Percentiles rank a stretch among this genome's conserved stretches.
Conservation (phyloP, 2,797 vertebrate species). For the Tarsius wallacei region DNA sequence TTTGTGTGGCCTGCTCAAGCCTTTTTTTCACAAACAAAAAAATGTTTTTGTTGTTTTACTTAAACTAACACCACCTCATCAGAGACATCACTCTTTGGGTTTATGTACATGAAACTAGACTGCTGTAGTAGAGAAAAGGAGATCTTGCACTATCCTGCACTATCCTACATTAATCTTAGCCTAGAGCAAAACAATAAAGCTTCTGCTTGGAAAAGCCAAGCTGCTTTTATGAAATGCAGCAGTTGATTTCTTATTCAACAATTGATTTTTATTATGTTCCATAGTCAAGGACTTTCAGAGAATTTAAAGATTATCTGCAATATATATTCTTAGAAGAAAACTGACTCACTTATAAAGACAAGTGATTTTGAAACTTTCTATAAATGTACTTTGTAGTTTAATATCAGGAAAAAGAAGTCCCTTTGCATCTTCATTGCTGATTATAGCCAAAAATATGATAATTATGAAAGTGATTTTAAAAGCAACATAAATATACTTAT, state of each 20-base stretch:
- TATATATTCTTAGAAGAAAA: constrained; percentile 82
- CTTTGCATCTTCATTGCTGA: constrained; percentile 67
- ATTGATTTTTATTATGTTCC: constrained; percentile 87
- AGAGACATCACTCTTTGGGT: constrained; percentile 65
- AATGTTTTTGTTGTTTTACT: constrained; percentile 73
- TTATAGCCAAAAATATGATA: constrained; percentile 63
- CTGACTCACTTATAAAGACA: constrained; percentile 54
- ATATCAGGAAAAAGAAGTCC: constrained; percentile 65
- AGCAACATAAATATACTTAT: not conserved
- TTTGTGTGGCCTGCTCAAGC: constrained; percentile 83
- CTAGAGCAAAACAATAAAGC: constrained; percentile 85
- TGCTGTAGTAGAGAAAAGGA: not conserved
- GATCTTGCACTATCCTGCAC: constrained; percentile 3
- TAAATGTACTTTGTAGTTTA: constrained; percentile 71
- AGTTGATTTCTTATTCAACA: constrained; percentile 85
- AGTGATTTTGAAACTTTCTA: constrained; percentile 77
- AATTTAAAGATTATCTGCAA: constrained; percentile 86
- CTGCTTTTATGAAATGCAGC: constrained; percentile 77
- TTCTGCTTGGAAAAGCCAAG: constrained; percentile 73
- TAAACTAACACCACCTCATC: constrained; percentile 79
- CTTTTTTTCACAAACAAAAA: constrained; percentile 64
- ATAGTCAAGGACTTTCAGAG: constrained; percentile 78
- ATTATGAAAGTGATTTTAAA: constrained; percentile 26
- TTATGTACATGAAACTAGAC: constrained; percentile 69
- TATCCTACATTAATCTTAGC: constrained; percentile 76